Evolutionary conservation across 1,140 invertebrate species (phyloP).

Genomic region (Phortica variegata): DNA sequence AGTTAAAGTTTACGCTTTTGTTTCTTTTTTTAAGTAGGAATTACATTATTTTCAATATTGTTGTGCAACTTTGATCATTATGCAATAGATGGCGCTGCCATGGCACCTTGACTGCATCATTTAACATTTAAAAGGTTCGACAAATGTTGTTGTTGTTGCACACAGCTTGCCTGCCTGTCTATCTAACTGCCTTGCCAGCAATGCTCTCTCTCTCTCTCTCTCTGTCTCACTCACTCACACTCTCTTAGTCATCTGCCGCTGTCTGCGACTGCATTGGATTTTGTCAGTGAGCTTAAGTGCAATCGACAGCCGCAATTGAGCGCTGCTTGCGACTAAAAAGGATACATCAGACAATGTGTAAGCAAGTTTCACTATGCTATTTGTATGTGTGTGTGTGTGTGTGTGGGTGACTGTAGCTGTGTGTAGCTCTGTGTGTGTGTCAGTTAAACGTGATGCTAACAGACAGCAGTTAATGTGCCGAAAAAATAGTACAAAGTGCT

Average conservation of each 20-base stretch:
- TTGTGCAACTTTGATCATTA: too few relatives aligned
- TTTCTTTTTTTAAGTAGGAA: too few relatives aligned
- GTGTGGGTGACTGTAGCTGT: slow-evolving; percentile 35
- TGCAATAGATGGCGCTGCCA: too few relatives aligned
- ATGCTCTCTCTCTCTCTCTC: slow-evolving; percentile 8
- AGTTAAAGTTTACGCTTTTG: too few relatives aligned
- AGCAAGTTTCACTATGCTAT: too few relatives aligned
- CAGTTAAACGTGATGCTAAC: slow-evolving; percentile 41
- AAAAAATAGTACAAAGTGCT: slow-evolving; percentile 43
- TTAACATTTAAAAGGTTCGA: slow-evolving; percentile 46
- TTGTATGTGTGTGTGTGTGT: slow-evolving; percentile 12
- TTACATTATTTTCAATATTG: too few relatives aligned
- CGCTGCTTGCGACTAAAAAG: slow-evolving; percentile 1
- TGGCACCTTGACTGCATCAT: slow-evolving; percentile 29
- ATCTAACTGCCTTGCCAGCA: too few relatives aligned
- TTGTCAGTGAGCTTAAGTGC: too few relatives aligned
- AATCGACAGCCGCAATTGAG: too few relatives aligned
- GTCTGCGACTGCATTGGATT: slow-evolving; percentile 3
- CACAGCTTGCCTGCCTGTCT: slow-evolving; percentile 19
- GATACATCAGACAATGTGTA: slow-evolving; percentile 10
- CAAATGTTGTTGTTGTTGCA: slow-evolving; percentile 18
- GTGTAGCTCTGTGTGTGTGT: slow-evolving; percentile 36
- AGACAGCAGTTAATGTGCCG: slow-evolving; percentile 46
- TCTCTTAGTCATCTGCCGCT: background rate
- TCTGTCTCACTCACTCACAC: background rate